phyloP scores from a whole-genome alignment of 2,113 vertebrate species.

The Lepisosteus osseus region DNA sequence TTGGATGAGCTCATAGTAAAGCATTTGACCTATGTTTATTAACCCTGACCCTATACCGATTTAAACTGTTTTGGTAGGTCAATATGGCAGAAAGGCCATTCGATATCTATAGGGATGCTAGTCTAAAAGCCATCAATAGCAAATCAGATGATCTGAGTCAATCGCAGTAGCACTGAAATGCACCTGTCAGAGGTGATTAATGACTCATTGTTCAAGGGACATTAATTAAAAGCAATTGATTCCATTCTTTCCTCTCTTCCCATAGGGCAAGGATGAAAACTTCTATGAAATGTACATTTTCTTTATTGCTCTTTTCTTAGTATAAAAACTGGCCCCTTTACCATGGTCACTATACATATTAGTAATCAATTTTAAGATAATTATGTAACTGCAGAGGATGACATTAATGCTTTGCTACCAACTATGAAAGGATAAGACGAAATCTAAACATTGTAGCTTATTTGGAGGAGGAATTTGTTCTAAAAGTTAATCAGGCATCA shows the following conservation, averaged over 20 bases:
- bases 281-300: slow-evolving; percentile 1
- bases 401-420: too few species aligned
- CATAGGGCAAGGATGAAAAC: slow-evolving; percentile 1
- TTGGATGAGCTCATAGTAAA: neutral
- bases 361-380: neutral
- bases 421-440: too few species aligned
- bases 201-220: slow-evolving; percentile 23
- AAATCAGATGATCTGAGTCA: slow-evolving; percentile 20
- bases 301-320: too few species aligned
- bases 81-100: slow-evolving; percentile 8
- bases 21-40: slow-evolving; percentile 3
- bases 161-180: slow-evolving; percentile 3
- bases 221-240: slow-evolving; percentile 23
- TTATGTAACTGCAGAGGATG: too few species aligned
- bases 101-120: slow-evolving; percentile 12
- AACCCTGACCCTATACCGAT: slow-evolving; percentile 9
- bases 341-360: too few species aligned
- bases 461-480: too few species aligned
- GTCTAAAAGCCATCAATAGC: slow-evolving; percentile 26
- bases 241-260: slow-evolving; percentile 18
- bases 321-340: too few species aligned
- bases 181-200: slow-evolving; percentile 25
- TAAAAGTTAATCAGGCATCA: too few species aligned
- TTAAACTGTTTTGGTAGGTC: slow-evolving; percentile 12
- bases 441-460: too few species aligned